Evolutionary conservation across 2,113 vertebrate species (phyloP).

Genomic region (Pimephales promelas): DNA sequence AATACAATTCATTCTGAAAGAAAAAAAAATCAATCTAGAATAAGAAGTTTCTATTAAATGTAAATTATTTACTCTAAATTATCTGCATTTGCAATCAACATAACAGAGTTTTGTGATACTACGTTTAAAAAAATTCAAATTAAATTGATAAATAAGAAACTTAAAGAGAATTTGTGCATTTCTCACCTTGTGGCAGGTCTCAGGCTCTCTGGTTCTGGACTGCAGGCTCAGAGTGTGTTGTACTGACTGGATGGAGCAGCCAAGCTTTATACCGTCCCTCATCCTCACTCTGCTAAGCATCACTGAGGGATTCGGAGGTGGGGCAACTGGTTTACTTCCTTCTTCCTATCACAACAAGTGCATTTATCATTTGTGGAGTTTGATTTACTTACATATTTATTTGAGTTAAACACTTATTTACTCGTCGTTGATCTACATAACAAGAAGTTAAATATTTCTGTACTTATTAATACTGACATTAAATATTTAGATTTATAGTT

Average conservation of each 20-base stretch:
- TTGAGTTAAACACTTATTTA: no score
- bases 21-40: background rate
- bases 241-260: background rate
- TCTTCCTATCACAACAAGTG: slow-evolving; percentile 54
- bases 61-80: background rate
- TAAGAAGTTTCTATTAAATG: background rate
- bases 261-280: slow-evolving; percentile 47
- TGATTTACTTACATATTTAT: no score
- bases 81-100: background rate
- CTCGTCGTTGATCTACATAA: background rate
- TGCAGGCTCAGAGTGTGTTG: slow-evolving; percentile 4
- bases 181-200: slow-evolving; percentile 30
- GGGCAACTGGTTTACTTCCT: slow-evolving; percentile 54
- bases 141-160: background rate
- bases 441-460: background rate
- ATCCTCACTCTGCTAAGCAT: slow-evolving; percentile 23
- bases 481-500: no score
- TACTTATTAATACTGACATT: no score
- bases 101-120: background rate
- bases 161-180: background rate
- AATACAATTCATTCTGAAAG: background rate
- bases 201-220: background rate
- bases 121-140: background rate
- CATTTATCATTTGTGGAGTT: no score
- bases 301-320: background rate